These are phyloP conservation scores for Nycticebus coucang DNA, from an alignment of 2,113 vertebrate genomes.

Conservation along the genomic window DNA sequence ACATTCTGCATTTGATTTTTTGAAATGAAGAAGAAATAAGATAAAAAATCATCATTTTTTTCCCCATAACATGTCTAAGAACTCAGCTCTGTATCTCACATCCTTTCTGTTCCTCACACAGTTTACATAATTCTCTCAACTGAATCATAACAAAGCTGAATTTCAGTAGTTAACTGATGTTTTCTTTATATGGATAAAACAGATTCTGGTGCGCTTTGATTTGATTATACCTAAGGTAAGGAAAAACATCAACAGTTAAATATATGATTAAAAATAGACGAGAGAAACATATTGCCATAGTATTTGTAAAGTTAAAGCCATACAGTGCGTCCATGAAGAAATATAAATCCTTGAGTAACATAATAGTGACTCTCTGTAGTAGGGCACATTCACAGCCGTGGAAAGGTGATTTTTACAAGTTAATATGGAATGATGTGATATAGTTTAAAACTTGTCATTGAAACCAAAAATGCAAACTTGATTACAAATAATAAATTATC, in stretches of 20 bases:
- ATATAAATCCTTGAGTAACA: not conserved
- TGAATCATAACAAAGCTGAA: not conserved
- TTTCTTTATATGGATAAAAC: conserved; percentile 24
- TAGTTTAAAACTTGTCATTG: not conserved
- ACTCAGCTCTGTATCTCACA: not conserved
- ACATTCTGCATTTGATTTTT: conserved; percentile 44
- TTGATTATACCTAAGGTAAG: conserved; percentile 8
- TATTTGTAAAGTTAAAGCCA: not conserved
- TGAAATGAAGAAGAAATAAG: conserved; percentile 44
- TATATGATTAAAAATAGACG: not conserved
- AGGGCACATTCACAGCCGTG: not conserved
- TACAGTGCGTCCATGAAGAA: not conserved
- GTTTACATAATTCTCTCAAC: conserved; percentile 42
- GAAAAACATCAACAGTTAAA: not conserved
- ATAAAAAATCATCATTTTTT: conserved; percentile 45
- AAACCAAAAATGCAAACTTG: conserved; percentile 58
- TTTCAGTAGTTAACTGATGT: not conserved
- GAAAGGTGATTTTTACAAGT: conserved; percentile 63
- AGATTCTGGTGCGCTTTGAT: not conserved
- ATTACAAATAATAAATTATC: not conserved
- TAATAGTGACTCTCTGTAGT: conserved; percentile 21
- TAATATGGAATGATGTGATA: not conserved
- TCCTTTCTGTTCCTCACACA: not conserved
- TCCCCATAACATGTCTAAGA: not conserved
- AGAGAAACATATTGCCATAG: not conserved